phyloP scores from a whole-genome alignment of 2,113 vertebrate genomes.

The Myanophis thanlyinensis region DNA sequence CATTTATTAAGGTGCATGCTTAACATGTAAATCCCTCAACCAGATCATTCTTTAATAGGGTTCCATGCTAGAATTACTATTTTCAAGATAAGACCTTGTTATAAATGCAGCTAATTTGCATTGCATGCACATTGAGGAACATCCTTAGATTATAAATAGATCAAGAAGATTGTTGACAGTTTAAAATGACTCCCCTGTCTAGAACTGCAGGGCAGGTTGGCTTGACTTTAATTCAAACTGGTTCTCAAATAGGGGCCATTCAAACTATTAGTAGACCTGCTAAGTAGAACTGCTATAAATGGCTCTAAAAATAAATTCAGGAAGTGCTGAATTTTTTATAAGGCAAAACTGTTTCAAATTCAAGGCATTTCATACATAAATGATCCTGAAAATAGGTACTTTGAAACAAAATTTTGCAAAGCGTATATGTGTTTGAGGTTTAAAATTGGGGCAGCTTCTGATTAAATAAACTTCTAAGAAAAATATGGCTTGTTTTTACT shows the following conservation, averaged over 20 bases:
- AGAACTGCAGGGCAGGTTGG: constrained; percentile 14
- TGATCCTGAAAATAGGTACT: constrained; percentile 28
- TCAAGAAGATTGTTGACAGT: constrained; percentile 36
- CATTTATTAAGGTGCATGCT: constrained; percentile 2
- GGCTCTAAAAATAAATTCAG: constrained; percentile 22
- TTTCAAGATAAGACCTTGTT: constrained; percentile 36
- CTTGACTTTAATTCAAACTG: constrained; percentile 10
- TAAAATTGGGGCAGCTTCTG: constrained; percentile 20
- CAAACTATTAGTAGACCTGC: constrained; percentile 12
- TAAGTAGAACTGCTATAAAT: constrained; percentile 28
- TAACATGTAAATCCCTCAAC: constrained; percentile 15
- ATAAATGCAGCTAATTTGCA: constrained; percentile 39
- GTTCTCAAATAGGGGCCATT: constrained; percentile 30
- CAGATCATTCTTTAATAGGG: background rate
- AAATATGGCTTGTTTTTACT: constrained; percentile 19
- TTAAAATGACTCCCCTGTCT: constrained; percentile 32
- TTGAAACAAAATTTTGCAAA: constrained; percentile 12
- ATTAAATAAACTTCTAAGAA: constrained; percentile 41
- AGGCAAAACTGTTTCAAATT: constrained; percentile 25
- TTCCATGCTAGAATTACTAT: constrained; percentile 38
- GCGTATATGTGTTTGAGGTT: background rate
- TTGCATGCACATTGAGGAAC: constrained; percentile 44
- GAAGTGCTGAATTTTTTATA: constrained; percentile 30
- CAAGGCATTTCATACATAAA: constrained; percentile 28
- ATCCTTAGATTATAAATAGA: constrained; percentile 57